Conservation (phyloP, 2,888 invertebrate genomes). For the Byasa hedistus region DNA sequence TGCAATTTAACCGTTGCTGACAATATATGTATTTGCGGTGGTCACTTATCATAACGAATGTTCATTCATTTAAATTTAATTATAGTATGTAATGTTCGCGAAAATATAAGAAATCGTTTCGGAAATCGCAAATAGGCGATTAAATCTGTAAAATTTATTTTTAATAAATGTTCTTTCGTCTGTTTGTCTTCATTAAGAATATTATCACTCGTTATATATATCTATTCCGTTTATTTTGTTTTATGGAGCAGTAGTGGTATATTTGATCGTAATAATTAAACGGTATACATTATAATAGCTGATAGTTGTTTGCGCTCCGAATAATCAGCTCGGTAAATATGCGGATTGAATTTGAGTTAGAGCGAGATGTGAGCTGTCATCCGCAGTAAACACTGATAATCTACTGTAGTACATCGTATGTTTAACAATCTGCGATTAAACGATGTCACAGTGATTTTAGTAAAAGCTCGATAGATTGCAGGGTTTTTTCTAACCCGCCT, state of each 20-base stretch:
- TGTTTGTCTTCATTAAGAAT: too few species aligned
- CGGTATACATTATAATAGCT: background rate
- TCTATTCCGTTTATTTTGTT: background rate
- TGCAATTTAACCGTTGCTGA: too few species aligned
- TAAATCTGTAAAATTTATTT: too few species aligned
- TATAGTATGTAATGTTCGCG: too few species aligned
- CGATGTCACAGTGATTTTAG: background rate
- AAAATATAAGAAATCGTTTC: too few species aligned
- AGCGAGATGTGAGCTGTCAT: background rate
- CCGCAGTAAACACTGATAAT: background rate
- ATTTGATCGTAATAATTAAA: background rate
- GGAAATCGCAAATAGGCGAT: too few species aligned
- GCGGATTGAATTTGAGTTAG: constrained; percentile 3
- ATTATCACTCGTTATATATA: too few species aligned
- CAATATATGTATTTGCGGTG: too few species aligned
- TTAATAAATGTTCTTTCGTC: too few species aligned
- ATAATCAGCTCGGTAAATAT: constrained; percentile 1
- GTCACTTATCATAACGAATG: too few species aligned
- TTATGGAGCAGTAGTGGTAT: background rate
- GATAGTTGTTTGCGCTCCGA: background rate
- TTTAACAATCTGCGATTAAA: background rate
- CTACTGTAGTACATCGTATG: background rate
- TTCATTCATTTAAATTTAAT: too few species aligned
- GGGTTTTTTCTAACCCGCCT: too few species aligned
- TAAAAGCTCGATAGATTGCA: background rate